Conservation (phyloP, 2,113 vertebrate genomes). For the Geococcyx californianus region DNA sequence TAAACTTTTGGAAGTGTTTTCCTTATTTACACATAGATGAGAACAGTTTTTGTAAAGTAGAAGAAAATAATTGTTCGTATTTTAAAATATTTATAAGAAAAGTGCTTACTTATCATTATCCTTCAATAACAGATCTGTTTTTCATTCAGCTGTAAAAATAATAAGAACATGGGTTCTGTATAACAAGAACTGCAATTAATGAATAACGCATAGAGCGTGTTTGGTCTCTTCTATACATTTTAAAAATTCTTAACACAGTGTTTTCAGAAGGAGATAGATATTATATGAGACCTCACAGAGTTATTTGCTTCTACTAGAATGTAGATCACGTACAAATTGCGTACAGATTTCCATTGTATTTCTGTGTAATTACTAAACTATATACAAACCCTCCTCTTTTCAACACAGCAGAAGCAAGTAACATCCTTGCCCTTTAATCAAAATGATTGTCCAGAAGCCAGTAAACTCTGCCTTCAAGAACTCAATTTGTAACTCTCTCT, state of each 20-base stretch:
- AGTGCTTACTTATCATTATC: background rate
- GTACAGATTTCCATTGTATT: background rate
- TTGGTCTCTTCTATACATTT: background rate
- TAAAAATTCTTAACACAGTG: background rate
- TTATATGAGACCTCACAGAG: background rate
- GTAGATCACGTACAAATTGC: background rate
- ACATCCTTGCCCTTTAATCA: background rate
- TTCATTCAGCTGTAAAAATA: background rate
- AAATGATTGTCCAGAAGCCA: background rate
- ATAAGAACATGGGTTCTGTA: background rate
- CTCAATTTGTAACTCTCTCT: background rate
- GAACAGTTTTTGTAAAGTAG: background rate
- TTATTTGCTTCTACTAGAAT: background rate
- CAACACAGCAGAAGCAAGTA: background rate
- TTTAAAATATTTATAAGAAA: background rate
- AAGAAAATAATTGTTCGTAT: background rate
- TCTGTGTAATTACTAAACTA: background rate
- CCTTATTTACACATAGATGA: background rate
- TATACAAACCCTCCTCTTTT: background rate
- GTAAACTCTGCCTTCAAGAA: background rate
- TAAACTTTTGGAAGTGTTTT: background rate
- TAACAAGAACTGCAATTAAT: background rate
- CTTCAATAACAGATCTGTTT: background rate
- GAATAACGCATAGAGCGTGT: background rate
- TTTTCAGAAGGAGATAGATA: background rate